Conservation (phyloP, 1,140 invertebrate species). For the Paraescarpia echinospica region DNA sequence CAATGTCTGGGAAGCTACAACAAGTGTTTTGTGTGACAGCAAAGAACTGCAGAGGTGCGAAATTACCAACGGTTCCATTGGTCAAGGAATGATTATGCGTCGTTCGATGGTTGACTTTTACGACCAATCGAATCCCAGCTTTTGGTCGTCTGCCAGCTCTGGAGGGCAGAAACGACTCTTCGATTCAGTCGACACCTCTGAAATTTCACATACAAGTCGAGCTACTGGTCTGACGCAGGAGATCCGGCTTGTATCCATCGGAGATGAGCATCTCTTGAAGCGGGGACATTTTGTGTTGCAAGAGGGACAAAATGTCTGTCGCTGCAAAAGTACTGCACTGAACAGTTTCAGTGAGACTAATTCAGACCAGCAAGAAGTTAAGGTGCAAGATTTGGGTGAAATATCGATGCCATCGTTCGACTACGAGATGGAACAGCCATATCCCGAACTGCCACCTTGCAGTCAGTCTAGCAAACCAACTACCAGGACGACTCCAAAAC, state of each 20-base stretch:
- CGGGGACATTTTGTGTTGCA: conserved; percentile 29
- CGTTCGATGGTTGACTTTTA: background rate
- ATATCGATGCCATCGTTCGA: background rate
- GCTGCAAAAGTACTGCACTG: background rate
- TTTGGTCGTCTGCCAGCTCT: background rate
- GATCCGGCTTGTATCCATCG: conserved; percentile 33
- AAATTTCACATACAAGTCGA: background rate
- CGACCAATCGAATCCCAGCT: background rate
- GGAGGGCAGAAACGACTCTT: conserved; percentile 36
- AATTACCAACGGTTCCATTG: background rate
- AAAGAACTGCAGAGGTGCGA: background rate
- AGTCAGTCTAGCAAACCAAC: background rate
- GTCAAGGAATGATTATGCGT: background rate
- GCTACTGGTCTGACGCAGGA: conserved; percentile 41
- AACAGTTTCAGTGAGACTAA: background rate
- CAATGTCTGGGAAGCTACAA: background rate
- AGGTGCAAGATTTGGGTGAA: background rate
- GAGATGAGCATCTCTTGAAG: conserved; percentile 42
- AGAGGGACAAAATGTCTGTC: background rate
- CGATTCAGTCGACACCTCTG: conserved; percentile 35
- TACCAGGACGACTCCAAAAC: background rate
- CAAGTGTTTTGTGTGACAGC: conserved; percentile 30
- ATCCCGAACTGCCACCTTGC: background rate
- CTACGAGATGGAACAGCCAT: background rate
- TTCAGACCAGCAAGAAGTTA: background rate